A percentile compares a stretch with the other conserved stretches of the same genome.
phyloP scores from a whole-genome alignment of 2,797 vertebrate genomes.

The Chaetodon trifasciatus region DNA sequence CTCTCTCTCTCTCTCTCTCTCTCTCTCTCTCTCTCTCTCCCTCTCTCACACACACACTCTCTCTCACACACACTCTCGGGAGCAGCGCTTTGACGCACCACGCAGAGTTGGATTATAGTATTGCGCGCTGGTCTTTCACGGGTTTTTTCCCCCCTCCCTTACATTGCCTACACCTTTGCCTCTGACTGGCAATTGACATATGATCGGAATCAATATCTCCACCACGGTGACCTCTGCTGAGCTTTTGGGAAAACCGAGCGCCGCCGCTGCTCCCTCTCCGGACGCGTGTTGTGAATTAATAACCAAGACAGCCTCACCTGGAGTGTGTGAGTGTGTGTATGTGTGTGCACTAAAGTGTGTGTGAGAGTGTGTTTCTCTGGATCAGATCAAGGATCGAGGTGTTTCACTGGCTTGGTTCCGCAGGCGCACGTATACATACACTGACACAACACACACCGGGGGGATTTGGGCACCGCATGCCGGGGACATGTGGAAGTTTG shows the following conservation, averaged over 20 bases:
- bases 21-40: slow-evolving; percentile 35
- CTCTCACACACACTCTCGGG: slow-evolving; percentile 65
- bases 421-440: slow-evolving; percentile 14
- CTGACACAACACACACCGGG: slow-evolving; percentile 38
- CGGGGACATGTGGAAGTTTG: slow-evolving; percentile 85
- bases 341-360: slow-evolving; percentile 47
- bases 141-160: slow-evolving; percentile 45
- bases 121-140: slow-evolving; percentile 72
- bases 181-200: slow-evolving; percentile 52
- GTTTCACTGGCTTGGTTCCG: slow-evolving; percentile 46
- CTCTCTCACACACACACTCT: slow-evolving; percentile 17
- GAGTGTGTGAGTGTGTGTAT: slow-evolving; percentile 50
- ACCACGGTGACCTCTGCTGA: slow-evolving; percentile 68
- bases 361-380: slow-evolving; percentile 42
- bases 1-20: slow-evolving; percentile 16
- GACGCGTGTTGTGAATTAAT: slow-evolving; percentile 82
- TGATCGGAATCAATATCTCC: slow-evolving; percentile 69
- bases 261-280: slow-evolving; percentile 54
- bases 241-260: slow-evolving; percentile 49
- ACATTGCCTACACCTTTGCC: slow-evolving; percentile 36
- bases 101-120: slow-evolving; percentile 78
- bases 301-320: slow-evolving; percentile 76
- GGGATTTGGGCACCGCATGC: slow-evolving; percentile 76
- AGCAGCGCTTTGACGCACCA: slow-evolving; percentile 82
- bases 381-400: slow-evolving; percentile 59